Base-by-base conservation (phyloP, 1,140 invertebrate species). In the Brachionus manjavacas region DNA sequence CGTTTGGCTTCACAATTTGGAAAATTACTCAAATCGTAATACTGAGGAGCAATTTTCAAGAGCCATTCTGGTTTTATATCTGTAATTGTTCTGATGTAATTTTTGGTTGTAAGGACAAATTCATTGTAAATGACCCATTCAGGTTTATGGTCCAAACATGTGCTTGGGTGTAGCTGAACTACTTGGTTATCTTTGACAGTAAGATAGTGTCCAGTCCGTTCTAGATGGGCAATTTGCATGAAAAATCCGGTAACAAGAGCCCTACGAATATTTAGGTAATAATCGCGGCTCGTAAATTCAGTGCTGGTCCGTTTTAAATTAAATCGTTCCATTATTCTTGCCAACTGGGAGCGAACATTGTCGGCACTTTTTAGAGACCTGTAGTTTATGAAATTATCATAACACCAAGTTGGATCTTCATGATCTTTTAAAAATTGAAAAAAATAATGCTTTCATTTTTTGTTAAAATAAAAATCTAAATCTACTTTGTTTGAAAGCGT, bases 101-200 rank as follows among this genome's bases (percentile, higher is more conserved):
- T 99, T 90, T 99, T 99, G 12, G 97, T 98, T 39, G 98, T 99
- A 78, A 99, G 91, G 35, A 99, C 98, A 90, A 99, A 99, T 91
- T 99, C 98, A 90, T 99, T 99, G 90, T 99, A 99, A 74, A 99
- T 93, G 16, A 99, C 97, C 97, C 97, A 99, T 88, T 99, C 97
- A 3, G 98, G 98, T 91, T 99, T 99, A 89, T 99, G 97, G 90
- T 98, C 97, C 14, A 99, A 91, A 90, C 96, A 98, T 16, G 96
- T 98, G 68, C 96, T 98, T 0, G 98, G 98, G 91, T 99, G 98
- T 12, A 99, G 92, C 89, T 99, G 96, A 8, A 99, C 97, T 80
- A 96, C 93, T 91, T 99, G 98, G 91, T 98, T 99, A 91, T 99
- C 98, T 89, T 99, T 99, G 64, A 98, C 96, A 14, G 97, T 99